Percentiles rank a stretch among this genome's conserved stretches.
These are phyloP conservation scores for Cantharis rufa DNA, from an alignment of 2,888 invertebrate species.

Conservation along the genomic window DNA sequence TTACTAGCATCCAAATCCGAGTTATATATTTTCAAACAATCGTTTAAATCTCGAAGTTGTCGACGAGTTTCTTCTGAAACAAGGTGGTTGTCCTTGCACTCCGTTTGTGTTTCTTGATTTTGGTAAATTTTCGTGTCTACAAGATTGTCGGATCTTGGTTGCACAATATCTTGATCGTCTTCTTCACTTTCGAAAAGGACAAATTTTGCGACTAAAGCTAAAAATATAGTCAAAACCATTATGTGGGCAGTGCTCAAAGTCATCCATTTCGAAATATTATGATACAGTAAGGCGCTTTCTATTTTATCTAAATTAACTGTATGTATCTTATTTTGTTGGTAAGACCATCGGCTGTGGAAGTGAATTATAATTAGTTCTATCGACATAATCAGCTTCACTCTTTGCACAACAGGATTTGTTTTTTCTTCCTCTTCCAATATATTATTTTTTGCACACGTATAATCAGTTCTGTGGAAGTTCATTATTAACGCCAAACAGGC, in stretches of 20 bases:
- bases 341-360: constrained; percentile 65
- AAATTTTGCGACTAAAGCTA: constrained; percentile 75
- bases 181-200: neutral
- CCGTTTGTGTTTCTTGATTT: constrained; percentile 71
- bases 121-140: constrained; percentile 39
- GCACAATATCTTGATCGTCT: neutral
- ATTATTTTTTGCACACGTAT: constrained; percentile 25
- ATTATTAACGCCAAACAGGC: constrained; percentile 88
- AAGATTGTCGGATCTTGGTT: neutral
- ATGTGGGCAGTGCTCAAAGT: constrained; percentile 89
- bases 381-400: constrained; percentile 95
- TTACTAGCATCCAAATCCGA: constrained; percentile 70
- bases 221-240: constrained; percentile 81
- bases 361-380: constrained; percentile 89
- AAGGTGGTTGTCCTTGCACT: neutral
- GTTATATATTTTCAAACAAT: constrained; percentile 75
- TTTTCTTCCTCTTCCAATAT: constrained; percentile 78
- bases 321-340: constrained; percentile 53
- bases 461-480: constrained; percentile 51
- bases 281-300: constrained; percentile 67
- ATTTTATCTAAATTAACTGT: constrained; percentile 67
- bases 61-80: neutral
- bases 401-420: constrained; percentile 90
- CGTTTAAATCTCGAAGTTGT: constrained; percentile 57
- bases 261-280: constrained; percentile 75